phyloP scores from a whole-genome alignment of 2,797 vertebrate genomes.

The Parotocinclus haroldoi region DNA sequence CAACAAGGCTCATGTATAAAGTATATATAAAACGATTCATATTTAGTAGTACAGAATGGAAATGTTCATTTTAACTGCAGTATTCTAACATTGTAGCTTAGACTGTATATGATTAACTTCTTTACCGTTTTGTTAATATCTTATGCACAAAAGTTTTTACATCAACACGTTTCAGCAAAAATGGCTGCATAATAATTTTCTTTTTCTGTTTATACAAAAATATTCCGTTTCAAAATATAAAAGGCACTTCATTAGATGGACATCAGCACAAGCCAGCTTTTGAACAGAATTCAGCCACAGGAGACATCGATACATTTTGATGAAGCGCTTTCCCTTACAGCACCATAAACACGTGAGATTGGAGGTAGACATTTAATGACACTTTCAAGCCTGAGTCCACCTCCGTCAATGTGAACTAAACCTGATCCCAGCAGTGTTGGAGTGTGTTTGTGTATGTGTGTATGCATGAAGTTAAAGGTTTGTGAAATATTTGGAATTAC shows the following conservation, averaged over 20 bases:
- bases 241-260: slow-evolving; percentile 38
- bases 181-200: slow-evolving; percentile 18
- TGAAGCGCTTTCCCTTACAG: slow-evolving; percentile 53
- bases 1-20: no score
- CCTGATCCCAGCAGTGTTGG: slow-evolving; percentile 26
- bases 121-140: not conserved
- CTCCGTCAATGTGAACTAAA: slow-evolving; percentile 27
- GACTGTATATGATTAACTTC: not conserved
- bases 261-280: slow-evolving; percentile 19
- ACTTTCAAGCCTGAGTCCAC: slow-evolving; percentile 48
- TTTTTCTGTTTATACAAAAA: slow-evolving; percentile 42
- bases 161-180: not conserved
- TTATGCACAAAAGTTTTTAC: slow-evolving; percentile 20
- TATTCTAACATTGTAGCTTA: slow-evolving; percentile 7
- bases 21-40: no score
- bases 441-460: slow-evolving; percentile 5
- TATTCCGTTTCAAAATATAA: slow-evolving; percentile 45
- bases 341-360: slow-evolving; percentile 76
- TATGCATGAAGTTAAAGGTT: not conserved
- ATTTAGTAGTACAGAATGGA: no score
- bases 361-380: slow-evolving; percentile 80
- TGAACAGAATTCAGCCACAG: slow-evolving; percentile 35
- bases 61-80: no score
- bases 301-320: slow-evolving; percentile 23
- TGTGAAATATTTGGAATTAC: not conserved